Base-by-base conservation (phyloP, 1,140 invertebrate species). In the Polypedilum vanderplanki region DNA sequence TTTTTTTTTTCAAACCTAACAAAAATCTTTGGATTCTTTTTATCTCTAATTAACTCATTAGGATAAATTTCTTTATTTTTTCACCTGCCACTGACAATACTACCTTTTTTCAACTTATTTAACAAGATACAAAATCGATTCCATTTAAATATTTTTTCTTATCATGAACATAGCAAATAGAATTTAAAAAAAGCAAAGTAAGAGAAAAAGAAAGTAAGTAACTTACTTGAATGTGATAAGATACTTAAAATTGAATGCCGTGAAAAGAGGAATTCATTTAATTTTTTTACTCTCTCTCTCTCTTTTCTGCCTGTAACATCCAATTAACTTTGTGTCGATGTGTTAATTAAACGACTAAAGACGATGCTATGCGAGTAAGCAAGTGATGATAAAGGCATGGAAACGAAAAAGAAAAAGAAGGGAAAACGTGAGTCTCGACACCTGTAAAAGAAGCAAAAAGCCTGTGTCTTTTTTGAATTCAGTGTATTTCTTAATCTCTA, bases 321-420 rank as follows among this genome's bases (percentile, higher is more conserved):
- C 65, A 70, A 70, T 70, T 70, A 70, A 70, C 46, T 70, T 70
- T 70, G 24, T 70, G 65, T 70, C 65, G 65, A 70, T 70, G 65
- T 70, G 65, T 70, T 70, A 70, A 70, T 70, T 70, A 70, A 70
- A 70, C 65, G 20, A 70, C 65, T n/a, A 70, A 57, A 57, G 15
- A 57, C 46, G 46, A 57, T 57, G 46, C 46, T 57, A 57, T 57
- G n/a, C 46, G n/a, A n/a, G n/a, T 57, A 33, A 33, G 24, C 24
- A 12, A 57, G 46, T 15, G 46, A 57, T 12, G n/a, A 12, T 4
- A 15, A 57, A 57, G 46, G n/a, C 12, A 57, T 10, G 8, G 41
- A 41, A 41, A 41, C 5, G 40, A 41, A 46, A 46, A 15, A 15
- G 46, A 57, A 57, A 12, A 57, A 57, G 4, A 57, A 57, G 46